A percentile compares a stretch with the other conserved stretches of the same genome.
Conservation (phyloP, 2,113 vertebrate genomes). For the Dipodomys ordii region DNA sequence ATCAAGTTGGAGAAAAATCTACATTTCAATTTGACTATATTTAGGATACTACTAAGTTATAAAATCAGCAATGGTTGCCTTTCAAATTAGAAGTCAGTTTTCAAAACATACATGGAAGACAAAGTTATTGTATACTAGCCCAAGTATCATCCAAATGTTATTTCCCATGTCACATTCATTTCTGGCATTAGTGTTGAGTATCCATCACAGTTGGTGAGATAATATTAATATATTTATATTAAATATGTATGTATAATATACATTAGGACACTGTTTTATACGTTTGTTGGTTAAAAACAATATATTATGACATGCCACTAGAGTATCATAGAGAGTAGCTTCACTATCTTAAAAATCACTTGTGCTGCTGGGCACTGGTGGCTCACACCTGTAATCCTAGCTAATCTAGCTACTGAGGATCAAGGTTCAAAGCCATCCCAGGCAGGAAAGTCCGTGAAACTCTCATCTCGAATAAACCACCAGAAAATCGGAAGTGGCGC, state of each 20-base stretch:
- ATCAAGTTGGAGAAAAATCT: background rate
- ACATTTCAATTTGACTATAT: background rate
- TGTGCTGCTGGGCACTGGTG: too few relatives aligned
- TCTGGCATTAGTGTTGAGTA: background rate
- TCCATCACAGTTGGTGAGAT: background rate
- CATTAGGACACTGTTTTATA: too few relatives aligned
- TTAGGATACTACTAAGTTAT: background rate
- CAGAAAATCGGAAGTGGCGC: too few relatives aligned
- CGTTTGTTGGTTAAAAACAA: background rate
- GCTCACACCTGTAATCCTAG: too few relatives aligned
- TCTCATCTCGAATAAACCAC: too few relatives aligned
- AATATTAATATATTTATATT: too few relatives aligned
- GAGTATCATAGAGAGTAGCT: background rate
- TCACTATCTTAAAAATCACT: too few relatives aligned
- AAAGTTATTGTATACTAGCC: background rate
- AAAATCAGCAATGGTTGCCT: background rate
- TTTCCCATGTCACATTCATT: background rate
- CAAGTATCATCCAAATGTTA: background rate
- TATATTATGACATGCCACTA: accelerated
- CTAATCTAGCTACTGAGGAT: too few relatives aligned
- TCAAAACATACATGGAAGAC: background rate
- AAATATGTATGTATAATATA: background rate
- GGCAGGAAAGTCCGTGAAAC: too few relatives aligned
- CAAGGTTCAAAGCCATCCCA: too few relatives aligned
- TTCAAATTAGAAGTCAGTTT: background rate